Evolutionary conservation across 2,888 invertebrate genomes (phyloP).

Genomic region (Leptopilina drosophilae): DNA sequence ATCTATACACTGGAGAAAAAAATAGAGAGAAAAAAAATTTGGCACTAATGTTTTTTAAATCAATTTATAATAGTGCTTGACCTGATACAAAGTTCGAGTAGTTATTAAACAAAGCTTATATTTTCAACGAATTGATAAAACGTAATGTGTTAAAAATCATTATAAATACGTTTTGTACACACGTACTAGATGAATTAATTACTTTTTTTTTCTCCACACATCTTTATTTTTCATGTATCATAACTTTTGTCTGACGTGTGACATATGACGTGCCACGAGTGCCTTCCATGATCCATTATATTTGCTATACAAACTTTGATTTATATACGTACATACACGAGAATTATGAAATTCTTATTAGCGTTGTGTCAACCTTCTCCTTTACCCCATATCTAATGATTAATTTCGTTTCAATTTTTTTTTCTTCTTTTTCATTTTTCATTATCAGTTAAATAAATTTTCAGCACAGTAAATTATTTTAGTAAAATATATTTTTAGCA

Average conservation of each 20-base stretch:
- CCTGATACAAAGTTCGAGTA: constrained; percentile 6
- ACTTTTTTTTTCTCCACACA: not conserved
- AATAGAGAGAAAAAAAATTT: not conserved
- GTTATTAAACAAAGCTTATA: not conserved
- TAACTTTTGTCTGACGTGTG: constrained; percentile 3
- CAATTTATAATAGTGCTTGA: not conserved
- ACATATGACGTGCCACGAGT: not conserved
- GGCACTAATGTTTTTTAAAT: not conserved
- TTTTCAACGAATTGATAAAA: constrained; percentile 10
- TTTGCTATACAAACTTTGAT: not conserved
- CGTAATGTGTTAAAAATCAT: constrained; percentile 9
- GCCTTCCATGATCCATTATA: not conserved
- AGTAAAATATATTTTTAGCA: too few species aligned
- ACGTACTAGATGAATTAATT: not conserved
- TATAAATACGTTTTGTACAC: not conserved
- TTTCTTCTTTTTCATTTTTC: too few species aligned
- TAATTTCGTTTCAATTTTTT: too few species aligned
- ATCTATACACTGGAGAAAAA: too few species aligned
- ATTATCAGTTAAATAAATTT: too few species aligned
- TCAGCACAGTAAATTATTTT: too few species aligned
- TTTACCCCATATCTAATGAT: too few species aligned
- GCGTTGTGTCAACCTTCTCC: not conserved
- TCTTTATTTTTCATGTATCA: constrained; percentile 27
- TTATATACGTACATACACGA: not conserved
- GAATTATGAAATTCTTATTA: constrained; percentile 15